A percentile compares a stretch with the other conserved stretches of the same genome.
Conservation (phyloP, 2,797 vertebrate genomes). For the Danio aesculapii region DNA sequence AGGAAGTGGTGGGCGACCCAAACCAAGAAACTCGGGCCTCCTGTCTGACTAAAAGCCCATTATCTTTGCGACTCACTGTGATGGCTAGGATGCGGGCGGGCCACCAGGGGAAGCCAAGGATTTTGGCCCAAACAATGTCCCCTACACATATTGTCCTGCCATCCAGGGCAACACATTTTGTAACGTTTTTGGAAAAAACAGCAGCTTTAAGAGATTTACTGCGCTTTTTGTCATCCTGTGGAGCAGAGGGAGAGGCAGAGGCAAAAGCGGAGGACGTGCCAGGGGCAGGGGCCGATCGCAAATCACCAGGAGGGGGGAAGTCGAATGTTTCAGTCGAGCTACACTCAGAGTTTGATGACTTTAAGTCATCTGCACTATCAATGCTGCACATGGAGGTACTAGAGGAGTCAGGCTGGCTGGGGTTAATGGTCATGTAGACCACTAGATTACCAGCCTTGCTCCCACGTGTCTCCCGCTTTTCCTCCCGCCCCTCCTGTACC, state of each 20-base stretch:
- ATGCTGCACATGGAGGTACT: constrained; percentile 88
- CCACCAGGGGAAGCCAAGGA: constrained; percentile 99
- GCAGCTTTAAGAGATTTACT: constrained; percentile 91
- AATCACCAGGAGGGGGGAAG: constrained; percentile 87
- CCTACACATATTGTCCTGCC: constrained; percentile 95
- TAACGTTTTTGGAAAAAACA: constrained; percentile 96
- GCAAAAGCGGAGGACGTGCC: constrained; percentile 55
- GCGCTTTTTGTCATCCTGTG: constrained; percentile 87
- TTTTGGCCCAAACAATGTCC: constrained; percentile 99
- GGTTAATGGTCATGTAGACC: constrained; percentile 89
- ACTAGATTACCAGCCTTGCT: constrained; percentile 84
- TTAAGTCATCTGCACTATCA: constrained; percentile 90
- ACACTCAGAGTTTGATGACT: constrained; percentile 91
- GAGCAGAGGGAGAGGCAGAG: constrained; percentile 67
- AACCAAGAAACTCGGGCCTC: constrained; percentile 98
- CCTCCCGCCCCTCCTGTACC: constrained; percentile 82
- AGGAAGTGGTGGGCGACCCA: constrained; percentile 96
- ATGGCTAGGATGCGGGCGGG: constrained; percentile 94
- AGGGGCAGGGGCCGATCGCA: constrained; percentile 76
- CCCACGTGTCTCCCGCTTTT: constrained; percentile 82
- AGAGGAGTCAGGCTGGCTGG: constrained; percentile 87
- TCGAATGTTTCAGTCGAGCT: constrained; percentile 91
- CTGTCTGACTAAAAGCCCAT: constrained; percentile 89
- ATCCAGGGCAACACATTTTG: constrained; percentile 90
- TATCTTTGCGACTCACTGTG: constrained; percentile 92